These are phyloP conservation scores for Nettapus auritus DNA, from an alignment of 2,113 vertebrate species.

Conservation along the genomic window DNA sequence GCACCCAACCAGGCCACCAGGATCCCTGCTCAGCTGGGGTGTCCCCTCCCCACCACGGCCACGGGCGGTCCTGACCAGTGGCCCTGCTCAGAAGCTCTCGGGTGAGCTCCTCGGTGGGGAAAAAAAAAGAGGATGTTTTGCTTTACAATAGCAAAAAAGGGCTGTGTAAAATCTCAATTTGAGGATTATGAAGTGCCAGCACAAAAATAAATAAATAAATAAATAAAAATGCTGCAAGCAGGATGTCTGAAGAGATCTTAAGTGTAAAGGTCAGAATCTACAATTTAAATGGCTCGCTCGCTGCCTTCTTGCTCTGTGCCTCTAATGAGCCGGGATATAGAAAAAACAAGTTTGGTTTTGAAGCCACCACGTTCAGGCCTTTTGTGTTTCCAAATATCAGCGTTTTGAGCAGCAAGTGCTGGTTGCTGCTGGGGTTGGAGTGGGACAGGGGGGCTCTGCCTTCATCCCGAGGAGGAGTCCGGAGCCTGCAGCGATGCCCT, in stretches of 20 bases:
- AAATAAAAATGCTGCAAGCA: background rate
- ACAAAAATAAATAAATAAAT: background rate
- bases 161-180: slow-evolving; percentile 42
- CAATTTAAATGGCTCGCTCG: slow-evolving; percentile 52
- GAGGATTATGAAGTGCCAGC: slow-evolving; percentile 63
- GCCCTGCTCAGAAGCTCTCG: background rate
- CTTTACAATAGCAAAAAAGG: background rate
- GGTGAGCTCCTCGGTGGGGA: background rate
- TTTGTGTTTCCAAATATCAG: background rate
- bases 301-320: background rate
- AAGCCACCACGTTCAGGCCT: background rate
- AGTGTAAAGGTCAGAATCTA: slow-evolving; percentile 70
- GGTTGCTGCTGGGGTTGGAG: background rate
- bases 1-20: too few relatives aligned
- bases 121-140: background rate
- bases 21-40: accelerated
- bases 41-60: accelerated
- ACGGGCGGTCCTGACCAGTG: accelerated
- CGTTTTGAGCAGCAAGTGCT: background rate
- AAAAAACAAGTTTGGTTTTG: background rate
- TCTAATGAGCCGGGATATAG: background rate
- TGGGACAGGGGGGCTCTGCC: background rate
- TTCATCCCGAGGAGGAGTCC: background rate
- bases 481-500: background rate
- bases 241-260: slow-evolving; percentile 55